Conservation (phyloP, 2,797 vertebrate genomes). For the Gymnothorax reevesii region DNA sequence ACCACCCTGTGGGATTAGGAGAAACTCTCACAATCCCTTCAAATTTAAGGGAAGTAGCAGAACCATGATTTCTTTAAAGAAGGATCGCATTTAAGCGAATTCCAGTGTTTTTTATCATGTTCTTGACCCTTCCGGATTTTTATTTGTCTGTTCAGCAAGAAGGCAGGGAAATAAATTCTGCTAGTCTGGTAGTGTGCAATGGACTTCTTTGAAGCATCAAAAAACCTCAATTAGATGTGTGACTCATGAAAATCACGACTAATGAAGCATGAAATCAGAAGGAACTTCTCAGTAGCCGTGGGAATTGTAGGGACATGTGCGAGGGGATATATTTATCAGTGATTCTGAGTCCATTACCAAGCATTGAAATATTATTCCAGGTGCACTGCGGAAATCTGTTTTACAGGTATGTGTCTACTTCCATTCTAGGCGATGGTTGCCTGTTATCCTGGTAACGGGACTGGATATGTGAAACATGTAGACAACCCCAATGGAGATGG, state of each 20-base stretch:
- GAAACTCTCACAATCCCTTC: no score
- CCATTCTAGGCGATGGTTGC: slow-evolving; percentile 88
- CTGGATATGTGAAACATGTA: slow-evolving; percentile 92
- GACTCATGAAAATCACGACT: background rate
- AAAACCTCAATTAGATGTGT: background rate
- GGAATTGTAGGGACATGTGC: background rate
- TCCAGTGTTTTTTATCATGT: no score
- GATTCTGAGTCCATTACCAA: background rate
- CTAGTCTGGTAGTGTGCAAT: background rate
- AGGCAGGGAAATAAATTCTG: no score
- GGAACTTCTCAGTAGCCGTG: background rate
- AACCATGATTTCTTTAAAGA: no score
- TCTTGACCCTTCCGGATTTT: no score
- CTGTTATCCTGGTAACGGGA: slow-evolving; percentile 94
- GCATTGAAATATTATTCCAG: background rate
- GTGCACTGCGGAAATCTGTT: background rate
- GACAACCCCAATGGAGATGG: slow-evolving; percentile 92
- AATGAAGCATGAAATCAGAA: background rate
- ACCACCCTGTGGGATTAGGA: no score
- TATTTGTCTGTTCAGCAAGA: background rate
- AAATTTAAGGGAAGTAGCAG: no score
- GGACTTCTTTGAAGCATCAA: background rate
- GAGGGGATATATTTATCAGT: background rate
- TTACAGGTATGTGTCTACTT: background rate
- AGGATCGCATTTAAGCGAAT: no score